Percentiles rank a stretch among this genome's conserved stretches.
Conservation (phyloP, 2,888 invertebrate genomes). For the Sympetrum striolatum region DNA sequence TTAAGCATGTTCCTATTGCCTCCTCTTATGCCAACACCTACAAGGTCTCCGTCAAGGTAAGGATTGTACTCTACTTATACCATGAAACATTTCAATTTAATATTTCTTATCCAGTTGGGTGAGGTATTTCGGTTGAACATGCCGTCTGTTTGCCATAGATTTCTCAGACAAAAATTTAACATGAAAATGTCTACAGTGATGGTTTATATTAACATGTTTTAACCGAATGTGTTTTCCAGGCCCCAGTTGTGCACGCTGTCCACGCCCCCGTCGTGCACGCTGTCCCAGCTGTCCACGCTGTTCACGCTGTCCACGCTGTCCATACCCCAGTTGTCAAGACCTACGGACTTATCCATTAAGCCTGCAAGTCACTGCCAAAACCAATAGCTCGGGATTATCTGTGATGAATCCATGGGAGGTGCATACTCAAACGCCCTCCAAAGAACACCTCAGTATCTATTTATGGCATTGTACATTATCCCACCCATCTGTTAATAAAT, state of each 20-base stretch:
- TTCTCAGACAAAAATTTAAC: no score
- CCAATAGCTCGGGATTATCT: neutral
- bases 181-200: no score
- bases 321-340: conserved; percentile 50
- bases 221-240: conserved; percentile 52
- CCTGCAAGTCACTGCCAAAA: neutral
- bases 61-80: neutral
- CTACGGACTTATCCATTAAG: conserved; percentile 8
- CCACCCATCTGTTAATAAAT: neutral
- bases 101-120: no score
- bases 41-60: conserved; percentile 60
- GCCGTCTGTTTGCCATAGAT: no score
- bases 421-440: neutral
- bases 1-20: conserved; percentile 49
- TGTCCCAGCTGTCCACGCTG: conserved; percentile 48
- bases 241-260: conserved; percentile 53
- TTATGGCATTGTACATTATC: conserved; percentile 17
- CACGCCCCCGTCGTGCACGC: conserved; percentile 54
- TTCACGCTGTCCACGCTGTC: conserved; percentile 55
- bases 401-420: neutral
- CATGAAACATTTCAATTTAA: no score
- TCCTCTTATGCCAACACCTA: conserved; percentile 68
- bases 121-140: no score
- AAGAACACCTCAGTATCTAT: neutral
- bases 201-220: no score